Evolutionary conservation across 1,140 invertebrate genomes (phyloP), one percentile per base, ranked within the genome.

Genomic region (Drosophila ficusphila): DNA sequence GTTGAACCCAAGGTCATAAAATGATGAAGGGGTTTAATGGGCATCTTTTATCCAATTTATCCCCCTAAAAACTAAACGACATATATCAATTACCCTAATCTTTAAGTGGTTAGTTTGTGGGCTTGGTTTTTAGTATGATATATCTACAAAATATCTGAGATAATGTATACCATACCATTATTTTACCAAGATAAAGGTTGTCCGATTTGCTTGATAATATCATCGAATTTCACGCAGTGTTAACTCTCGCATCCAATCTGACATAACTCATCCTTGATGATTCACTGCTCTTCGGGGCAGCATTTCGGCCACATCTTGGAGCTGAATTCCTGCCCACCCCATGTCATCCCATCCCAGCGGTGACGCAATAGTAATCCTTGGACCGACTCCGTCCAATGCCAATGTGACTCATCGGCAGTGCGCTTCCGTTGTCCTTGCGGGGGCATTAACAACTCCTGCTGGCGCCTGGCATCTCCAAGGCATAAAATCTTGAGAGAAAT

Each of bases 341-440:
- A 33, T 4, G n/a, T 31, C 18, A 33, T 4, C 14, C 36, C 18
- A 25, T 33, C n/a, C 47, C 12, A 16, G 16, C n/a, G 42, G 67
- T 88, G 81, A 86, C 81, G 81, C 71, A 85, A 79, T 81, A 33
- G 57, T 60, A 73, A 81, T 85, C 81, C 81, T 79, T 85, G 79
- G 47, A 68, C 38, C 58, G 79, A 36, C 58, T 65, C 12, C 49
- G 5, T 68, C 29, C 69, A 79, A 76, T 75, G 60, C 71, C 56
- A 73, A 64, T n/a, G 64, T 86, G 81, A 86, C 58, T 86, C 81
- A 88, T 60, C 33, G 38, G 19, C 33, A 57, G 29, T 67, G 54
- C 54, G 68, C 75, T 67, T 53, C 61, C 54, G 46, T 61, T 60
- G 81, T 86, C 81, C 72, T 86, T 76, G 76, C 53, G 33, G 49